These are phyloP conservation scores for Morus bassanus DNA, from an alignment of 2,797 vertebrate species.

Conservation along the genomic window DNA sequence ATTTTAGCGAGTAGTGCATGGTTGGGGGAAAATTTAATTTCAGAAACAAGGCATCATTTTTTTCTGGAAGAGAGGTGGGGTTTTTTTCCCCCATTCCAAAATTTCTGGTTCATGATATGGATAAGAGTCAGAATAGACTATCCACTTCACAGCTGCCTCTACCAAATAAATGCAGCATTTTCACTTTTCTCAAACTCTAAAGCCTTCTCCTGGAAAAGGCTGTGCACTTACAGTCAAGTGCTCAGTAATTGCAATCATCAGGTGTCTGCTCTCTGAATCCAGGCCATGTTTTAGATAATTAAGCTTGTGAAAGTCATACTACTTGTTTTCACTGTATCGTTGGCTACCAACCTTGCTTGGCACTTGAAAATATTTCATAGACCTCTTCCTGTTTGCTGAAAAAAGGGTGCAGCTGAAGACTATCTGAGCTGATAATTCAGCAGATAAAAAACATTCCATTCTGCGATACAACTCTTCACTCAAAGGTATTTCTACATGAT, in stretches of 20 bases:
- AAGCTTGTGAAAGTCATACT: not conserved
- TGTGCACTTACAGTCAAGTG: not conserved
- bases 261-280: conserved; percentile 25
- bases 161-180: not conserved
- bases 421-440: conserved; percentile 31
- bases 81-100: not conserved
- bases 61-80: not conserved
- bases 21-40: not conserved
- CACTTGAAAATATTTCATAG: conserved; percentile 21
- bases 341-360: not conserved
- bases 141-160: not conserved
- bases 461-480: not conserved
- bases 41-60: not conserved
- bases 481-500: conserved; percentile 19
- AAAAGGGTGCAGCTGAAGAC: conserved; percentile 24
- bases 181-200: not conserved
- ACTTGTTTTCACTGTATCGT: not conserved
- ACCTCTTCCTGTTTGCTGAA: conserved; percentile 25
- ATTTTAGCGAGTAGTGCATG: not conserved
- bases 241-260: not conserved
- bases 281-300: not conserved
- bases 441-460: conserved; percentile 38
- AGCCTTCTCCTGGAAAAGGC: not conserved
- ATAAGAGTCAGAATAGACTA: not conserved
- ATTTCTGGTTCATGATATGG: not conserved